Base-by-base conservation (phyloP, 2,797 vertebrate species). In the Enteromius fasciolatus region DNA sequence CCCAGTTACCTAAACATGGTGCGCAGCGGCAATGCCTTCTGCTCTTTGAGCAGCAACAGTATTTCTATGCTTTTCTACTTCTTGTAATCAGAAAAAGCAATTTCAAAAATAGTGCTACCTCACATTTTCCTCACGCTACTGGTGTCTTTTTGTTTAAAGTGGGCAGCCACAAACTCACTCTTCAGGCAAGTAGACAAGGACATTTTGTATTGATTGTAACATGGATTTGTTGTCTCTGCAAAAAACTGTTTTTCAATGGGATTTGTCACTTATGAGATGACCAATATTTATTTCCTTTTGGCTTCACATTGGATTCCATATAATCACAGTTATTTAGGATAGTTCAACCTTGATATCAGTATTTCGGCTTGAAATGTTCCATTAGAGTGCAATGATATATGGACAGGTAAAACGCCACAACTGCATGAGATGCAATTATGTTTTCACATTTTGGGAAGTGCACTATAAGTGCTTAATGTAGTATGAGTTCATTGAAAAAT, bases 1-100 rank as follows among this genome's bases (percentile, higher is more conserved):
- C 95, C 93, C 94, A 96, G 91, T 95, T 94, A 94, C 91, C 94
- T 87, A 93, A 91, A 93, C 94, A 94, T 94, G 91, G 92, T 93
- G 93, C 91, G 90, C 90, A 90, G 89, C 88, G 80, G 93, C 91
- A 93, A 93, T 93, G 92, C 91, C 93, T 92, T 92, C 93, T 92
- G 92, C 88, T 78, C 91, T 90, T 87, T 90, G 91, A 91, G 93
- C 89, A 85, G 92, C 83, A 89, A 94, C 86, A 89, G 89, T 90
- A 84, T 92, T 91, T 89, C 87, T 90, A 86, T 54, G 67, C 89
- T 89, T 90, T 85, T 92, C 88, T 85, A 89, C 88, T 83, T 89
- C 86, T 88, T 92, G 89, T 85, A 90, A 67, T 76, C 72, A 79
- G 77, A 85, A 64, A 76, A 81, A 74, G 50, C 69, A 3, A 63